Evolutionary conservation across 2,113 vertebrate genomes (phyloP).

Genomic region (Etheostoma spectabile): DNA sequence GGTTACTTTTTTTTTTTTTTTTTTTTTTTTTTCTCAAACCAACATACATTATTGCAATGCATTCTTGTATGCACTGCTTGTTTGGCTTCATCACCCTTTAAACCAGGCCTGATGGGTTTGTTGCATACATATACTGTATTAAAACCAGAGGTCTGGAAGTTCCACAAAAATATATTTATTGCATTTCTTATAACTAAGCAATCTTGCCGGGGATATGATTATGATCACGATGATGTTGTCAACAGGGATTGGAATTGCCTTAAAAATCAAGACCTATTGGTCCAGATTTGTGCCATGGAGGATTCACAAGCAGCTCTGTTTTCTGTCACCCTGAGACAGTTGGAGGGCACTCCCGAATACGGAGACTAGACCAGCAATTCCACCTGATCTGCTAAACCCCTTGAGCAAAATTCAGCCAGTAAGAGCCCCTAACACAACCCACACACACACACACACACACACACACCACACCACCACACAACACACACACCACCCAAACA

Average conservation of each 20-base stretch:
- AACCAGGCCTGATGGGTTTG: constrained; percentile 7
- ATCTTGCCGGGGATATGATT: background rate
- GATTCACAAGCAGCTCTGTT: constrained; percentile 28
- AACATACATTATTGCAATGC: background rate
- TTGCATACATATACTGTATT: background rate
- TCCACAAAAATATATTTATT: background rate
- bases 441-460: constrained; percentile 27
- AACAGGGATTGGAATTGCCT: background rate
- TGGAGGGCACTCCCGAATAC: constrained; percentile 59
- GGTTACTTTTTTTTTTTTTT: constrained; percentile 14
- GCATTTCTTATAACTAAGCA: background rate
- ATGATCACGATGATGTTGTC: background rate
- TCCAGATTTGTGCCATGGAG: constrained; percentile 22
- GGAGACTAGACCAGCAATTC: constrained; percentile 56
- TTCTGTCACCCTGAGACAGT: constrained; percentile 40
- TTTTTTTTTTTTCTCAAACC: background rate
- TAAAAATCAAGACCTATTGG: constrained; percentile 12
- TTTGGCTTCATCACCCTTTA: background rate
- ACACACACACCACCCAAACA: constrained; percentile 44
- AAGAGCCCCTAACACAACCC: constrained; percentile 25
- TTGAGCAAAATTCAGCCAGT: constrained; percentile 61
- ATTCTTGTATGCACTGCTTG: background rate
- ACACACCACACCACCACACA: too few relatives aligned
- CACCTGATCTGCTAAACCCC: constrained; percentile 72
- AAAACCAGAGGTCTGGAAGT: background rate